A percentile compares a stretch with the other conserved stretches of the same genome.
Evolutionary conservation across 2,888 invertebrate genomes (phyloP).

Genomic region (Acanthosepion esculentum): DNA sequence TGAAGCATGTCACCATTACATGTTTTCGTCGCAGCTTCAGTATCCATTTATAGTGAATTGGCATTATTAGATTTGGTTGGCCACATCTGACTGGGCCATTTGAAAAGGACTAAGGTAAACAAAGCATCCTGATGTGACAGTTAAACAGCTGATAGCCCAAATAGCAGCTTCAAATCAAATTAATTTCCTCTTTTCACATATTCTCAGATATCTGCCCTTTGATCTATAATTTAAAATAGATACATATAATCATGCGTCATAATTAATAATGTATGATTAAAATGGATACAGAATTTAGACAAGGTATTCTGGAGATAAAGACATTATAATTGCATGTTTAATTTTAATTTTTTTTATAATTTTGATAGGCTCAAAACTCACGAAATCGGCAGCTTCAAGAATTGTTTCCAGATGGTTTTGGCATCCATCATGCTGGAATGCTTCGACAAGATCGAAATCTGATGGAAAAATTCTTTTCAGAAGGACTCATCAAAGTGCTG

Average conservation of each 20-base stretch:
- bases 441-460: conserved; percentile 86
- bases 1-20: too few relatives aligned
- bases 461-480: conserved; percentile 89
- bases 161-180: too few relatives aligned
- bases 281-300: neutral
- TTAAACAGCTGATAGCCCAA: too few relatives aligned
- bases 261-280: neutral
- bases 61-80: too few relatives aligned
- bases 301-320: neutral
- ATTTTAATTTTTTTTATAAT: neutral
- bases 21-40: too few relatives aligned
- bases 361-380: conserved; percentile 55
- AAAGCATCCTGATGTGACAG: too few relatives aligned
- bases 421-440: conserved; percentile 98
- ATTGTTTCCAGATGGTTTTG: conserved; percentile 89
- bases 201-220: too few relatives aligned
- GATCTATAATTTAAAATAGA: too few relatives aligned
- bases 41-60: too few relatives aligned
- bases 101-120: too few relatives aligned
- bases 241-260: neutral
- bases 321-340: neutral
- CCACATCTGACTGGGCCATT: too few relatives aligned
- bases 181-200: neutral
- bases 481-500: conserved; percentile 89
- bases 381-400: conserved; percentile 87